Percentiles rank a stretch among this genome's conserved stretches.
Conservation (phyloP, 2,888 invertebrate genomes). For the Drosophila parthenogenetica region DNA sequence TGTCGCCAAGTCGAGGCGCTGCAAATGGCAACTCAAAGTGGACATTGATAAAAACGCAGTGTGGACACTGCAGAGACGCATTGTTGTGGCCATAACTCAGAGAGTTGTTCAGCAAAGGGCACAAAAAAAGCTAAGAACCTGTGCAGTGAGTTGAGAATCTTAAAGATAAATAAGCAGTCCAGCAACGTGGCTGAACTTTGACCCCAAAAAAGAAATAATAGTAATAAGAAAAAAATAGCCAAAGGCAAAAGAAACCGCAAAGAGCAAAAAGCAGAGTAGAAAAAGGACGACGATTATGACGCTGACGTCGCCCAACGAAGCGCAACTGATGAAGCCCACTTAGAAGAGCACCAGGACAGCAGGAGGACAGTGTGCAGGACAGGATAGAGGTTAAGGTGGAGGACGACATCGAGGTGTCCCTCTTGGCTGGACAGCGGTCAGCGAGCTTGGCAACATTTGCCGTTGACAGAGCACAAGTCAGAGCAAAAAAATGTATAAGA, state of each 20-base stretch:
- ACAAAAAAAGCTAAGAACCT: constrained; percentile 57
- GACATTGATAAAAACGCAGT: constrained; percentile 81
- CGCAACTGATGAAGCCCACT: constrained; percentile 83
- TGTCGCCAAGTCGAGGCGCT: constrained; percentile 51
- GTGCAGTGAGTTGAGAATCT: constrained; percentile 80
- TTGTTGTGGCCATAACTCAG: constrained; percentile 81
- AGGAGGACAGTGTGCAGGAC: not conserved
- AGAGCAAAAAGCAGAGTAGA: constrained; percentile 34
- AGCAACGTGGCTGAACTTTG: constrained; percentile 77
- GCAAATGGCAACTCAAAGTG: constrained; percentile 74
- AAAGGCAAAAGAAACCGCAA: constrained; percentile 35
- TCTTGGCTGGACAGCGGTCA: constrained; percentile 64
- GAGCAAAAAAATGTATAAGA: constrained; percentile 41
- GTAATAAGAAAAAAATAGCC: constrained; percentile 1
- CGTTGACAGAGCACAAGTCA: constrained; percentile 69
- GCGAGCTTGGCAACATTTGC: constrained; percentile 71
- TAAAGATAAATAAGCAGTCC: constrained; percentile 82
- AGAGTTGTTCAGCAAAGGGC: constrained; percentile 4
- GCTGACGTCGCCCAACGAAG: constrained; percentile 72
- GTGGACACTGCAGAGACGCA: constrained; percentile 67
- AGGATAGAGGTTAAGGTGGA: constrained; percentile 6
- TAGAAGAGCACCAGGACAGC: constrained; percentile 42
- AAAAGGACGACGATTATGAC: constrained; percentile 70
- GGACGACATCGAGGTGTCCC: constrained; percentile 59
- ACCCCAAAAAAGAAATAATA: constrained; percentile 64